Conservation (phyloP, 2,888 invertebrate genomes). For the Suillia variegata region DNA sequence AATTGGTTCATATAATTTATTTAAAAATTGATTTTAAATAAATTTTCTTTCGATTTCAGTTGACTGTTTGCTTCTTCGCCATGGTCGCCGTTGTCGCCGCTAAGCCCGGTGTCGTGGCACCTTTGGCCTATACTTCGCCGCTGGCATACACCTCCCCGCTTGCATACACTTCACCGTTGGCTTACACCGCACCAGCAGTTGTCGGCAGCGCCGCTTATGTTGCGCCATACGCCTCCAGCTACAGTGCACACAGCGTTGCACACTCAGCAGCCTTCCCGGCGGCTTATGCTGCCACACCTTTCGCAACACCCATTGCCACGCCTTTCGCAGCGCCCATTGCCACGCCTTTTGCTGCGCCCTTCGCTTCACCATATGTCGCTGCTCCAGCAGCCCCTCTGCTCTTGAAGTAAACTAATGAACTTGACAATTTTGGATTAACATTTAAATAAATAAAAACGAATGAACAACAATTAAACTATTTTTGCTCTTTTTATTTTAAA, state of each 20-base stretch:
- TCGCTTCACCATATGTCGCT: constrained; percentile 23
- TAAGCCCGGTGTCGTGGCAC: constrained; percentile 43
- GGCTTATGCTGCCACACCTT: constrained; percentile 27
- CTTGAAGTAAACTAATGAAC: not conserved
- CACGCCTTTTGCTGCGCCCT: too few relatives aligned
- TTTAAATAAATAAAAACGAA: too few relatives aligned
- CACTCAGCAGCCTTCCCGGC: constrained; percentile 53
- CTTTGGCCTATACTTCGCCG: constrained; percentile 31
- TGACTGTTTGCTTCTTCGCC: constrained; percentile 48
- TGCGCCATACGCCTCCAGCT: constrained; percentile 52
- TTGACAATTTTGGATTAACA: too few relatives aligned
- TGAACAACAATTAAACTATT: too few relatives aligned
- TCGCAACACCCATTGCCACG: constrained; percentile 36
- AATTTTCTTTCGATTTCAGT: constrained; percentile 29
- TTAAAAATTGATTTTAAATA: too few relatives aligned
- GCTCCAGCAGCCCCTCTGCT: constrained; percentile 26
- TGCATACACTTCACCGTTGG: too few relatives aligned
- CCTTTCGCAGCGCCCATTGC: constrained; percentile 23
- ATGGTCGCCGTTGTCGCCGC: constrained; percentile 46
- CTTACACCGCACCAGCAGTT: constrained; percentile 45
- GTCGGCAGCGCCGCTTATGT: constrained; percentile 50
- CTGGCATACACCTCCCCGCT: constrained; percentile 33
- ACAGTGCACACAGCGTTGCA: constrained; percentile 45
- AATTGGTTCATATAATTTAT: too few relatives aligned
- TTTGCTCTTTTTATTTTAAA: too few relatives aligned